Evolutionary conservation across 2,888 invertebrate genomes (phyloP).

Genomic region (Corythucha ciliata): DNA sequence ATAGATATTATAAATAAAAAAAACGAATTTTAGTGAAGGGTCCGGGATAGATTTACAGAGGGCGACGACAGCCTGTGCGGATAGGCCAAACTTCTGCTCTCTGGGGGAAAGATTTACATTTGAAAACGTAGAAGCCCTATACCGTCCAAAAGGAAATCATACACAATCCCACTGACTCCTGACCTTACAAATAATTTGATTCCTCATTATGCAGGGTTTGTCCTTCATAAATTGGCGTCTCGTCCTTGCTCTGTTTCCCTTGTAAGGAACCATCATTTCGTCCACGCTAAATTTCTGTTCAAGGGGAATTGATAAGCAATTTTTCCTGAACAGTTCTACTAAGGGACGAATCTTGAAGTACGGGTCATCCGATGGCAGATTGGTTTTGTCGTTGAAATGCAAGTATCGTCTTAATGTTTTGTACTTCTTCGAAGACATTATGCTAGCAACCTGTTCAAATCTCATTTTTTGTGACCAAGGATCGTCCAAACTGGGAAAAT

Average conservation of each 20-base stretch:
- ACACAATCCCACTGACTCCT: too few species aligned
- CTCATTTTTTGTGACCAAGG: neutral
- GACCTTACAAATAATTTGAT: too few species aligned
- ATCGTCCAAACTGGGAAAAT: constrained; percentile 1
- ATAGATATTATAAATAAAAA: too few species aligned
- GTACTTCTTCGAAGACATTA: constrained; percentile 15
- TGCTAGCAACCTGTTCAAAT: constrained; percentile 8
- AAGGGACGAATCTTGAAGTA: constrained; percentile 7
- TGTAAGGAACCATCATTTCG: constrained; percentile 5
- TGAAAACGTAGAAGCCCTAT: too few species aligned
- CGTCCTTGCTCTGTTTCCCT: neutral
- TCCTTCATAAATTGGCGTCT: neutral
- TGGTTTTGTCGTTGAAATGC: constrained; percentile 15
- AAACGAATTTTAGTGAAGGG: too few species aligned
- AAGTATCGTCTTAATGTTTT: constrained; percentile 3
- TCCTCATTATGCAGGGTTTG: too few species aligned
- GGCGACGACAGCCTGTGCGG: too few species aligned
- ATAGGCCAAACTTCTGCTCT: too few species aligned
- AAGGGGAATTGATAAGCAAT: neutral
- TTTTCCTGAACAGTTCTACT: neutral
- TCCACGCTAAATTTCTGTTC: constrained; percentile 6
- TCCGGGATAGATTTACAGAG: too few species aligned
- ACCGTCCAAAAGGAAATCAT: too few species aligned
- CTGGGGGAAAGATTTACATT: too few species aligned
- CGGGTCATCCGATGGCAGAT: constrained; percentile 7